Conservation (phyloP, 1,140 invertebrate genomes). For the Penaeus japonicus region DNA sequence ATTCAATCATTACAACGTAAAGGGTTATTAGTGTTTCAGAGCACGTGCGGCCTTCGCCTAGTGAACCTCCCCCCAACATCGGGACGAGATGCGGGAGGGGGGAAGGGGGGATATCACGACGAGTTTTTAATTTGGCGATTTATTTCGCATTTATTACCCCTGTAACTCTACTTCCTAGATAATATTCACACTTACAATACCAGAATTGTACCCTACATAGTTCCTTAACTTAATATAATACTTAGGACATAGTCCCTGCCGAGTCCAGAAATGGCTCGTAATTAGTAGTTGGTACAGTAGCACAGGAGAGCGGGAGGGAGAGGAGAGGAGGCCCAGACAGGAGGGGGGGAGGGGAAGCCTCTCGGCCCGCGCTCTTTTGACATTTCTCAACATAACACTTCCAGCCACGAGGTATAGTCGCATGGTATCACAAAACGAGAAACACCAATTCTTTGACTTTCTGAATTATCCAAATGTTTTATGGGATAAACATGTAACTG, state of each 20-base stretch:
- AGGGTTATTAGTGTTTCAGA: slow-evolving; percentile 9
- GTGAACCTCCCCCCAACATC: neutral
- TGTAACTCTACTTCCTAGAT: too few species aligned
- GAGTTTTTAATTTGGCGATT: too few species aligned
- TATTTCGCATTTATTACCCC: too few species aligned
- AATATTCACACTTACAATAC: too few species aligned
- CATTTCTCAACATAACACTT: neutral
- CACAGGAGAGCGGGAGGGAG: neutral
- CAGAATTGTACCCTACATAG: too few species aligned
- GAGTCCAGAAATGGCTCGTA: too few species aligned
- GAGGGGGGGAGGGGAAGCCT: neutral
- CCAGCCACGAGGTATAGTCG: too few species aligned
- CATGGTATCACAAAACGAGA: too few species aligned
- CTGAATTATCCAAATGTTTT: too few species aligned
- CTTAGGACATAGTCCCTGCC: too few species aligned
- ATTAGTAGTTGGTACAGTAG: neutral
- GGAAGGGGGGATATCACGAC: neutral
- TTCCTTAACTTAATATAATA: too few species aligned
- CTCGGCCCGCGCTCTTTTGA: slow-evolving; percentile 22
- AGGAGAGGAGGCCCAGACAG: neutral
- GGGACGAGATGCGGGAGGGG: neutral
- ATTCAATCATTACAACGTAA: neutral
- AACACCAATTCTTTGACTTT: too few species aligned
- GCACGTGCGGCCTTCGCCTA: slow-evolving; percentile 42
- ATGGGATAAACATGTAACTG: neutral